Base-by-base conservation (phyloP, 1,140 invertebrate species). In the Laodelphax striatellus region DNA sequence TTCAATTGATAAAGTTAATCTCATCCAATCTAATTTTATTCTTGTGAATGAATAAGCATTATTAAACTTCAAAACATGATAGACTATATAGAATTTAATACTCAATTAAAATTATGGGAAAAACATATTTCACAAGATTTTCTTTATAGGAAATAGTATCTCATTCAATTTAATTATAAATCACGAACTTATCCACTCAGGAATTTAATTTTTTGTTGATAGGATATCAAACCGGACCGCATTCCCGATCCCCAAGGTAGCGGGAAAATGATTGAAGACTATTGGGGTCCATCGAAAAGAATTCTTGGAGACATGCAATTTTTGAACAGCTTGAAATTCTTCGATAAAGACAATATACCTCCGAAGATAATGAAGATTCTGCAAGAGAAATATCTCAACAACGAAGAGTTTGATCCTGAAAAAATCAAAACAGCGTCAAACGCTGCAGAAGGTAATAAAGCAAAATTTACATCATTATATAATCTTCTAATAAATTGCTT, bases 311-410 rank as follows among this genome's bases (percentile, higher is more conserved):
- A 97, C 67, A 87, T 92, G 65, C 92, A 88, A 68, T 97, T 98
- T 71, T 71, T 97, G 22, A 86, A 91, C 59, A 81, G 82, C 21
- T 72, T 97, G 14, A 80, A 92, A 17, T 82, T 87, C 63, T 97
- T 87, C 67, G 92, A 98, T 69, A 97, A 95, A 78, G 96, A 95
- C 69, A 87, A 94, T 70, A 90, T 98, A 69, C 80, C 88, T 10
- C 80, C 84, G 0, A 71, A 78, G 1, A 81, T 92, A 1, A 96
- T 97, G 77, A 82, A 87, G 62, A 90, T 85, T 66, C 82, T 98
- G 57, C 82, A 87, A 16, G 83, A 87, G n/a, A 86, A 82, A 57
- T 87, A 89, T 53, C 74, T 95, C 61, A 81, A 83, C 68, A 90
- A 94, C 65, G 87, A 92, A 64, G 84, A 82, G 43, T 97, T 97